Evolutionary conservation across 2,113 vertebrate genomes (phyloP), one percentile per base, ranked within the genome.

Genomic region (Paraplagusia blochii): DNA sequence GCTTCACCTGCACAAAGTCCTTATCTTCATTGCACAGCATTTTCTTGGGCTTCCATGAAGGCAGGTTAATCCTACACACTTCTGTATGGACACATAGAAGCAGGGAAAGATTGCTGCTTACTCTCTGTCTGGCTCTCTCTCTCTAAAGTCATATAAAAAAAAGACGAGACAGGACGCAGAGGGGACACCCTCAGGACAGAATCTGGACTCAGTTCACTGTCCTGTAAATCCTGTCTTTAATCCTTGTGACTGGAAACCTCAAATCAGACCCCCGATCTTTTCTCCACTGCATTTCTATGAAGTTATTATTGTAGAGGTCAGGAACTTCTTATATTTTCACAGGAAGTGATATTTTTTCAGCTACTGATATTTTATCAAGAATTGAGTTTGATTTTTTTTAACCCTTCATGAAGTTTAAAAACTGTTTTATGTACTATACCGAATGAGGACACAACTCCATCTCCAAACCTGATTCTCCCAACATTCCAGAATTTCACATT

Each of bases 21-120:
- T 93, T 91, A 91, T 91, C 85, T 83, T 58, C 73, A 47, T 70
- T 74, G 88, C 55, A 72, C 89, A 93, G 89, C 68, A 87, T 85
- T 83, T 77, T 29, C 15, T 33, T 1, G 5, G 13, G 68, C 78
- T 63, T 75, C 78, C 66, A 69, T 74, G 50, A 69, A 71, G 79
- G 82, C 22, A 29, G 22, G 79, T 75, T 87, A 88, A 90, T 89
- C 87, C 89, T 74, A 58, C 77, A 64, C 83, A 50, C 62, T 14
- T 44, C 73, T 49, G 38, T 63, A 38, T 38, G 62, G 77, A 86
- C 81, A 72, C 81, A 72, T 63, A 72, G 58, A 69, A 54, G 47
- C 58, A 79, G 69, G 55, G 61, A 47, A 79, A 83, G 78, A 85
- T 70, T 77, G 54, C 58, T 57, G 67, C 87, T 83, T 63, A 72